Evolutionary conservation across 2,113 vertebrate species (phyloP), one percentile per base, ranked within the genome.

Genomic region (Tamias sibiricus): DNA sequence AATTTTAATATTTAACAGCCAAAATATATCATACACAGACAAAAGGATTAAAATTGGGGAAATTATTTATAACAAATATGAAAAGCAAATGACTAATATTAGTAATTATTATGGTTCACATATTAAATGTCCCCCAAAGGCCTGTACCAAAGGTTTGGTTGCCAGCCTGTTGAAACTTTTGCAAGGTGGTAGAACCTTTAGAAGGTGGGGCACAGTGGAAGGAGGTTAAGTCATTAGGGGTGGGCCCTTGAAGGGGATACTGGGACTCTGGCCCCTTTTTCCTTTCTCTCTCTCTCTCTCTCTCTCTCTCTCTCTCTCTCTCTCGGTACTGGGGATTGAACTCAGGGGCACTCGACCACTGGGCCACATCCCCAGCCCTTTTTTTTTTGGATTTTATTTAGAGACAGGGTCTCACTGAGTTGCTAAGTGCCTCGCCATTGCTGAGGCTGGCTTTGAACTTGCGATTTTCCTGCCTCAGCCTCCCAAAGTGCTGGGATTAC

Each of bases 81-180:
- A 87, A 80, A 91, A 83, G 42, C 16, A 82, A 91, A 96, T 71
- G 11, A 81, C 28, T 91, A 83, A 71, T 77, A 71, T 54, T 37
- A 54, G 52, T 5, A 81, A 37, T 57, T 57, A 37, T 71, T 71
- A 57, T 54, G 77, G 35, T 57, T 80, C 20, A 35, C 35, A n/a
- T 35, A 35, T 54, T 22, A 16, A 54, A 30, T 80, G 32, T 80
- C 20, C 35, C 49, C 32, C 8, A n/a, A 52, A 54, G 22, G 35
- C 35, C 52, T 57, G 22, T 54, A 35, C 35, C 57, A 37, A 80
- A 37, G 49, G 49, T 30, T 80, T 80, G 49, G 28, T 35, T 44
- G 62, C 57, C 26, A 35, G 26, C 12, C 13, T 62, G 24, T 83
- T 83, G 26, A 37, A 24, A 30, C 4, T 62, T 19, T 44, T 81